Percentiles rank a stretch among this genome's conserved stretches.
Conservation (phyloP, 2,113 vertebrate genomes). For the Cololabis saira region DNA sequence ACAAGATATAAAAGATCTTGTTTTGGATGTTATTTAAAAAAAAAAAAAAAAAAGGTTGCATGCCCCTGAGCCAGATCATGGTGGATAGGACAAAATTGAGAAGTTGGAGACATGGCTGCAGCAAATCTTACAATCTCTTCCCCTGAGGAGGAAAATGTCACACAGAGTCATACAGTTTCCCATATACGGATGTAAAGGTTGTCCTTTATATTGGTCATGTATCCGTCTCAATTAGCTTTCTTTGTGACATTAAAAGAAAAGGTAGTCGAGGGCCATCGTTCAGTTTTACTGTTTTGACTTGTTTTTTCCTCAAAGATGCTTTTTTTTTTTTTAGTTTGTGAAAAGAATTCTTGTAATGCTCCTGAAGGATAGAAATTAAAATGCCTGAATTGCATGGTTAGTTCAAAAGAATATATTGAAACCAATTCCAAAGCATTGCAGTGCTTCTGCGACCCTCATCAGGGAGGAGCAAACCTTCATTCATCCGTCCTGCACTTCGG, state of each 20-base stretch:
- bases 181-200: slow-evolving; percentile 1
- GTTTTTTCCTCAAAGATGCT: slow-evolving; percentile 17
- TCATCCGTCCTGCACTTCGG: slow-evolving; percentile 37
- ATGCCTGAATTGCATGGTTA: slow-evolving; percentile 16
- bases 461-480: slow-evolving; percentile 27
- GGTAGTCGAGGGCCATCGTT: neutral
- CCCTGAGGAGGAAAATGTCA: slow-evolving; percentile 8
- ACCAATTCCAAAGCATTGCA: slow-evolving; percentile 15
- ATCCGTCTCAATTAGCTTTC: slow-evolving; percentile 38
- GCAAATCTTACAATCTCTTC: slow-evolving; percentile 18
- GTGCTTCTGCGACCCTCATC: slow-evolving; percentile 35
- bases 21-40: slow-evolving; percentile 38
- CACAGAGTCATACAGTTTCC: slow-evolving; percentile 11
- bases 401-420: slow-evolving; percentile 43
- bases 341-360: slow-evolving; percentile 19
- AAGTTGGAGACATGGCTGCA: slow-evolving; percentile 27
- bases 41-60: slow-evolving; percentile 8
- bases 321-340: slow-evolving; percentile 18
- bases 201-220: slow-evolving; percentile 17
- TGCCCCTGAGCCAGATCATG: slow-evolving; percentile 33
- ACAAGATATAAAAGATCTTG: slow-evolving; percentile 45
- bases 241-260: slow-evolving; percentile 1
- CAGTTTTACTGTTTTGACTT: neutral
- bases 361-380: slow-evolving; percentile 31
- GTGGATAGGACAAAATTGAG: slow-evolving; percentile 13